Percentiles rank a stretch among this genome's conserved stretches.
Evolutionary conservation across 2,113 vertebrate species (phyloP).

Genomic region (Ciconia boyciana): DNA sequence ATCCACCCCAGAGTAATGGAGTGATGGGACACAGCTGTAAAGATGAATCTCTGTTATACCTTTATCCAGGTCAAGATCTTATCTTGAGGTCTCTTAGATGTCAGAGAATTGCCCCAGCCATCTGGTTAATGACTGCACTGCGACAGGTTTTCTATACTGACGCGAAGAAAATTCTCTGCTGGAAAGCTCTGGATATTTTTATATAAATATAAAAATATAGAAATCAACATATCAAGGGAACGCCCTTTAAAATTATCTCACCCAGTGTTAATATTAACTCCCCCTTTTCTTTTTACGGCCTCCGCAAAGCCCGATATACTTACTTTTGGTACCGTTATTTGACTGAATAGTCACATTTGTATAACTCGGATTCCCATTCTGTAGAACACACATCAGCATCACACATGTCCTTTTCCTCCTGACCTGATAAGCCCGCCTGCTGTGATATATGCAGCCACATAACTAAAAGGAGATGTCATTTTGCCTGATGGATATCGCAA

Average conservation of each 20-base stretch:
- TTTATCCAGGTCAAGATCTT: background rate
- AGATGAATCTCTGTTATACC: background rate
- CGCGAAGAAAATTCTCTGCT: background rate
- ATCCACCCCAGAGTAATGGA: background rate
- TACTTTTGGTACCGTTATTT: background rate
- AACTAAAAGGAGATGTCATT: background rate
- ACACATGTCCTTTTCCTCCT: background rate
- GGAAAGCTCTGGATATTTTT: background rate
- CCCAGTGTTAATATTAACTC: background rate
- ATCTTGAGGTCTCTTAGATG: background rate
- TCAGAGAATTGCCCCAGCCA: background rate
- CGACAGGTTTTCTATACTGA: background rate
- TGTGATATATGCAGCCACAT: background rate
- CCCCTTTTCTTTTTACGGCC: background rate
- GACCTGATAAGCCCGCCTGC: background rate
- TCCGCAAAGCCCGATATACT: background rate
- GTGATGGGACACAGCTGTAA: background rate
- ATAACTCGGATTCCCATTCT: background rate
- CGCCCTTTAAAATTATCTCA: background rate
- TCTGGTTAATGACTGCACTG: background rate
- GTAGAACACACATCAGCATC: background rate
- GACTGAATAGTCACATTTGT: background rate
- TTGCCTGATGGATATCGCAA: background rate
- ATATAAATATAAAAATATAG: background rate
- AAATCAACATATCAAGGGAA: background rate